These are phyloP conservation scores for Himantopus leucocephalus DNA, from an alignment of 2,113 vertebrate genomes.

Conservation along the genomic window DNA sequence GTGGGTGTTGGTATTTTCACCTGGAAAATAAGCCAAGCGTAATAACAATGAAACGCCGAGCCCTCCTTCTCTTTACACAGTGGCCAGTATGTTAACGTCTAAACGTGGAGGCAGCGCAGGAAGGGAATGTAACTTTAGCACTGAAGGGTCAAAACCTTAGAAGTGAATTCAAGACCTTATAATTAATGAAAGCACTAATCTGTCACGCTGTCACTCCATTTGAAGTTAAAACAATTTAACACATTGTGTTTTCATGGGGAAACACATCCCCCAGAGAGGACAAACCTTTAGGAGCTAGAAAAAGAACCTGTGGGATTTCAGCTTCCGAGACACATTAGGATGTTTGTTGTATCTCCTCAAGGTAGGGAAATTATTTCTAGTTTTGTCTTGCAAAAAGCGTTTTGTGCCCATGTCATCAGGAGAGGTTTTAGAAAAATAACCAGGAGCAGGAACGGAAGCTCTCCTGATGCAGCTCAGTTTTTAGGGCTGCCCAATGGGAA, in stretches of 20 bases:
- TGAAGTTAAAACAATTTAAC: not conserved
- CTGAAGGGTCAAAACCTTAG: not conserved
- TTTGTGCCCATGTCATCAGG: not conserved
- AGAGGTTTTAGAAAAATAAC: not conserved
- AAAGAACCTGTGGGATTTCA: not conserved
- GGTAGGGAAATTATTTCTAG: not conserved
- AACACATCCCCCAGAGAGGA: not conserved
- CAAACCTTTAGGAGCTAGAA: not conserved
- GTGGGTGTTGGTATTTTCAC: not conserved
- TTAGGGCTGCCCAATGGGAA: not conserved
- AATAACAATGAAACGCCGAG: not conserved
- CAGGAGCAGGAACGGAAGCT: not conserved
- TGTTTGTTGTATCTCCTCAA: not conserved
- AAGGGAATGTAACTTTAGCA: not conserved
- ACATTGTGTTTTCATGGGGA: not conserved
- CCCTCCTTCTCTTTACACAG: not conserved
- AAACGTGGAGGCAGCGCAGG: not conserved
- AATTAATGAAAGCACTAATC: not conserved
- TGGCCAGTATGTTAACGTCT: not conserved
- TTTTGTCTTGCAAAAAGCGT: not conserved
- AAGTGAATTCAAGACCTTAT: not conserved
- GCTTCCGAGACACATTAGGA: accelerated
- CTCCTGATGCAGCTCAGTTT: not conserved
- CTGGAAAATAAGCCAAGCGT: not conserved
- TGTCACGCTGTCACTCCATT: accelerated